Conservation (phyloP, 2,888 invertebrate genomes). For the Lamellibrachia satsuma region DNA sequence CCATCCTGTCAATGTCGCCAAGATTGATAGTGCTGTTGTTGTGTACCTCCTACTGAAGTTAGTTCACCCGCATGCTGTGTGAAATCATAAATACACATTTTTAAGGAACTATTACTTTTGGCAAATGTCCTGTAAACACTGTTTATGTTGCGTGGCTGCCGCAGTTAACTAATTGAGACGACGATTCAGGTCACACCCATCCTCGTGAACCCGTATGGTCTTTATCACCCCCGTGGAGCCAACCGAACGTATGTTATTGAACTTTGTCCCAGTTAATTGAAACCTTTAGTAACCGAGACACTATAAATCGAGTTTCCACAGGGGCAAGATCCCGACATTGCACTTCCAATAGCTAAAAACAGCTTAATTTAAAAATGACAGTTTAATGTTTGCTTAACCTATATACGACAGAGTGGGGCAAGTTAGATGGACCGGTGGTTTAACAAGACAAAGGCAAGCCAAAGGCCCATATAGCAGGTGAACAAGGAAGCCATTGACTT, state of each 20-base stretch:
- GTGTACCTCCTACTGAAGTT: background rate
- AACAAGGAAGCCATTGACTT: too few relatives aligned
- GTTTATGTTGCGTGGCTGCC: background rate
- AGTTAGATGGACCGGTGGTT: too few relatives aligned
- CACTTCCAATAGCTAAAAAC: too few relatives aligned
- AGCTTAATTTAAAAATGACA: too few relatives aligned
- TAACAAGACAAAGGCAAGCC: too few relatives aligned
- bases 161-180: background rate
- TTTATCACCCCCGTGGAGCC: background rate
- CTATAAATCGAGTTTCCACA: too few relatives aligned
- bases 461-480: too few relatives aligned
- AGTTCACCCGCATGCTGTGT: background rate
- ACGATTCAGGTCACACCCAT: background rate
- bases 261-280: background rate
- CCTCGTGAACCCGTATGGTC: background rate
- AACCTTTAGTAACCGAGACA: background rate
- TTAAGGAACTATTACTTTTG: background rate
- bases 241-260: background rate
- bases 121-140: background rate
- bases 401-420: too few relatives aligned
- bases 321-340: too few relatives aligned
- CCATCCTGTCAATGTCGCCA: background rate
- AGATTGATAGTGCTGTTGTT: background rate
- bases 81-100: background rate
- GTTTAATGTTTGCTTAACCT: too few relatives aligned